These are phyloP conservation scores for Papilio helenus DNA, from an alignment of 1,140 invertebrate species.

Conservation along the genomic window DNA sequence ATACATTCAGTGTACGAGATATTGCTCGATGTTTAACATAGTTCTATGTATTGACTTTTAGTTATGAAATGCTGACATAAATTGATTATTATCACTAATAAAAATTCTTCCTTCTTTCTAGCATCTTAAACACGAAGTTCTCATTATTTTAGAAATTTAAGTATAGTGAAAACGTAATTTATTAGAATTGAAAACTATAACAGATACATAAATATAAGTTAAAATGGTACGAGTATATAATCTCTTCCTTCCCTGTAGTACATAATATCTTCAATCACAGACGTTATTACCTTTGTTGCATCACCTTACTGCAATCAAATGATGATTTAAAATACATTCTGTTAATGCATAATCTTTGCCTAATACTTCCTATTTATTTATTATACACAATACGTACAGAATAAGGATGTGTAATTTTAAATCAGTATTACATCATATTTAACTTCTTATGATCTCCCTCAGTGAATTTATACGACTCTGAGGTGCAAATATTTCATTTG, in stretches of 20 bases:
- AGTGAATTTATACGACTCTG: no score
- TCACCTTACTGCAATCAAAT: constrained; percentile 6
- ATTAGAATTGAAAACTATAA: no score
- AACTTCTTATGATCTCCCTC: no score
- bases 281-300: constrained; percentile 1
- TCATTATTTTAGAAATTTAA: no score
- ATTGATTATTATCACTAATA: no score
- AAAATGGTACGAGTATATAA: not conserved
- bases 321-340: not conserved
- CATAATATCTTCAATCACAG: constrained; percentile 2
- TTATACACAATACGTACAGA: no score
- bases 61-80: not conserved
- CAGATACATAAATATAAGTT: no score
- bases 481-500: not conserved
- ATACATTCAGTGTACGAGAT: constrained; percentile 10
- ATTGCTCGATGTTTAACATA: not conserved
- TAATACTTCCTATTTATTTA: not conserved
- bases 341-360: not conserved
- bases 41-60: not conserved
- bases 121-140: no score
- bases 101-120: no score
- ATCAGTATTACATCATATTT: no score
- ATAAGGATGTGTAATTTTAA: no score
- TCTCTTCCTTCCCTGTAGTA: not conserved
- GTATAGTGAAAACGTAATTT: no score